A percentile compares a stretch with the other conserved stretches of the same genome.
Conservation (phyloP, 2,797 vertebrate genomes). For the Diplodus sargus region DNA sequence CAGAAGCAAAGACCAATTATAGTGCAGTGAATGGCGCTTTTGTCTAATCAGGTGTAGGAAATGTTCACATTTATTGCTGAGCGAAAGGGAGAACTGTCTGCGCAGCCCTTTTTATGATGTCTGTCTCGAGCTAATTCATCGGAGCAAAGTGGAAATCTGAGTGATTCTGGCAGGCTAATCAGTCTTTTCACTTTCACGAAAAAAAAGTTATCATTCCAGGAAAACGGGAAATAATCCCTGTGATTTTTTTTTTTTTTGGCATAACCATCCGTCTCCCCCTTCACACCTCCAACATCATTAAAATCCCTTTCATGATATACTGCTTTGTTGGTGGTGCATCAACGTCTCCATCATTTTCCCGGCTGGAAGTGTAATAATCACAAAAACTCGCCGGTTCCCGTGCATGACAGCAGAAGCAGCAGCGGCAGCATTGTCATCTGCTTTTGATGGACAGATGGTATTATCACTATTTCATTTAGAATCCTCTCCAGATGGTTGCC, state of each 20-base stretch:
- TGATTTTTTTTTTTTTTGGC: neutral
- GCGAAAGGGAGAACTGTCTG: neutral
- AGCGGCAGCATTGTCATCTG: conserved; percentile 32
- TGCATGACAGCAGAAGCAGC: conserved; percentile 34
- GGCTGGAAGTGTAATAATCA: conserved; percentile 12
- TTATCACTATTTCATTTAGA: conserved; percentile 43
- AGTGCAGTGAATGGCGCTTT: neutral
- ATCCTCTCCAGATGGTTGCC: conserved; percentile 56
- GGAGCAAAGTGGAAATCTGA: neutral
- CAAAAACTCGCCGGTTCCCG: conserved; percentile 9
- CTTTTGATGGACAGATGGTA: conserved; percentile 54
- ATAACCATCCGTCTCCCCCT: neutral
- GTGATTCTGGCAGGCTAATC: neutral
- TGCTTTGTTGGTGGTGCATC: neutral
- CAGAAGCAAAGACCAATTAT: neutral
- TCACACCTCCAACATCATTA: neutral
- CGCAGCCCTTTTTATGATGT: conserved; percentile 8
- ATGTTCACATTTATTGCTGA: neutral
- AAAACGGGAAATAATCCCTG: neutral
- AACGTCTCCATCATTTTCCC: conserved; percentile 7
- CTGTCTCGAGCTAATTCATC: conserved; percentile 5
- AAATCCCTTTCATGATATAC: neutral
- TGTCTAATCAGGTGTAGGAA: conserved; percentile 12
- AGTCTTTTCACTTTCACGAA: neutral
- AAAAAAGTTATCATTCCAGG: neutral